These are phyloP conservation scores for Etheostoma cragini DNA, from an alignment of 2,113 vertebrate genomes.

Conservation along the genomic window DNA sequence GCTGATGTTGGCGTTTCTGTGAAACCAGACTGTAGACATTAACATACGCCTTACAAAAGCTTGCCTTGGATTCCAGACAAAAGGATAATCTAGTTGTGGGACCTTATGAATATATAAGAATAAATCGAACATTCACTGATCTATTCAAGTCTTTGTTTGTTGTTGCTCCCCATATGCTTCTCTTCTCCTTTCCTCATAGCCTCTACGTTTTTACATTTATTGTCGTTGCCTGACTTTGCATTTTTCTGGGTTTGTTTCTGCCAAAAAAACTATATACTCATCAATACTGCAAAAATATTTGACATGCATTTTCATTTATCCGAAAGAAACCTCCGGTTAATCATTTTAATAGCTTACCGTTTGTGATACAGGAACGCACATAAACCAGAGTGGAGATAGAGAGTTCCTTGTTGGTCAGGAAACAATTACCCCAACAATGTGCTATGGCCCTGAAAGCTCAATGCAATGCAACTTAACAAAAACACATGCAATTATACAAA, in stretches of 20 bases:
- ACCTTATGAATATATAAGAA: conserved; percentile 56
- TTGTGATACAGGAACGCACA: not conserved
- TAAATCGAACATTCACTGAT: conserved; percentile 27
- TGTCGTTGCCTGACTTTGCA: not conserved
- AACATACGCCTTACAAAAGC: conserved; percentile 53
- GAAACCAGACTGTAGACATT: conserved; percentile 60
- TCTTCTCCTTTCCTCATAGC: not conserved
- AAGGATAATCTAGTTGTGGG: conserved; percentile 53
- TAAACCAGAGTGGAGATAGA: not conserved
- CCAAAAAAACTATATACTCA: not conserved
- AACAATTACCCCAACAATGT: not conserved
- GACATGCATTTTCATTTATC: not conserved
- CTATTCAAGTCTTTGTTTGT: conserved; percentile 14
- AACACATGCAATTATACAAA: not conserved
- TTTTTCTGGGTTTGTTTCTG: not conserved
- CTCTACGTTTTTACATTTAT: not conserved
- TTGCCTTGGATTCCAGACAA: conserved; percentile 53
- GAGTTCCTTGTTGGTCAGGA: not conserved
- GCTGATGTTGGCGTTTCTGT: conserved; percentile 69
- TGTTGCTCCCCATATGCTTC: not conserved
- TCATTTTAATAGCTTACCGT: not conserved
- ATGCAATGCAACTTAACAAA: not conserved
- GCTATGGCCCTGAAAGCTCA: not conserved
- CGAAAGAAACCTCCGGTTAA: not conserved
- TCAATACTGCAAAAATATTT: not conserved